These are phyloP conservation scores for Cremastinae sp. DNA, from an alignment of 2,888 invertebrate species.

Conservation along the genomic window DNA sequence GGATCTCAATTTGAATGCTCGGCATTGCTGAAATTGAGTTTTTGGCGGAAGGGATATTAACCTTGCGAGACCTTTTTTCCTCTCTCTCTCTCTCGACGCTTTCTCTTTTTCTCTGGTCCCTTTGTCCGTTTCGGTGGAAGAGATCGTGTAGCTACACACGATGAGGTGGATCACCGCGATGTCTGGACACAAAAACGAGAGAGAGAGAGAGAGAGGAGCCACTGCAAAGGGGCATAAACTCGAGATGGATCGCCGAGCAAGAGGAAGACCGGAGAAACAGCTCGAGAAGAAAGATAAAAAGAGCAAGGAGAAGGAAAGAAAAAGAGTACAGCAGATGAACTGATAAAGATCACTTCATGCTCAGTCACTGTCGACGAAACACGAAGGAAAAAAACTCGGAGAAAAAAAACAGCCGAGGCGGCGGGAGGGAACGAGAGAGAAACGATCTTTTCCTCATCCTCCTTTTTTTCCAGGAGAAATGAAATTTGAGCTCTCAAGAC, in stretches of 20 bases:
- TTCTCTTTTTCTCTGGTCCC: conserved; percentile 42
- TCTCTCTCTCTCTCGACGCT: conserved; percentile 34
- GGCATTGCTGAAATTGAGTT: conserved; percentile 74
- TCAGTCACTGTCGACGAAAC: conserved; percentile 33
- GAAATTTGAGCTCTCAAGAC: too few species aligned
- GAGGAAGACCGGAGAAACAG: conserved; percentile 4
- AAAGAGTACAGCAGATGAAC: conserved; percentile 39
- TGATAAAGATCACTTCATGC: conserved; percentile 42
- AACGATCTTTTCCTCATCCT: background rate
- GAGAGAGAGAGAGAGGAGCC: conserved; percentile 20
- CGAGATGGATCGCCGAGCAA: conserved; percentile 25
- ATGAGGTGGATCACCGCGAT: conserved; percentile 25
- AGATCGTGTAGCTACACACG: conserved; percentile 38
- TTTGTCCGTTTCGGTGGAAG: conserved; percentile 53
- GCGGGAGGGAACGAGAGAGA: background rate
- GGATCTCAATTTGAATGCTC: conserved; percentile 75
- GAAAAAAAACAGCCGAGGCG: background rate
- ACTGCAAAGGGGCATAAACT: conserved; percentile 41
- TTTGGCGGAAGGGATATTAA: conserved; percentile 64
- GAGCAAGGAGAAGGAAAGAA: conserved; percentile 13
- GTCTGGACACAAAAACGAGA: conserved; percentile 33
- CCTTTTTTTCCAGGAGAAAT: too few species aligned
- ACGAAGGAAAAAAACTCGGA: background rate
- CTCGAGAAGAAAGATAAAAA: conserved; percentile 15
- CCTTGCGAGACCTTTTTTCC: conserved; percentile 67